Base-by-base conservation (phyloP, 2,113 vertebrate species). In the Oreochromis niloticus region DNA sequence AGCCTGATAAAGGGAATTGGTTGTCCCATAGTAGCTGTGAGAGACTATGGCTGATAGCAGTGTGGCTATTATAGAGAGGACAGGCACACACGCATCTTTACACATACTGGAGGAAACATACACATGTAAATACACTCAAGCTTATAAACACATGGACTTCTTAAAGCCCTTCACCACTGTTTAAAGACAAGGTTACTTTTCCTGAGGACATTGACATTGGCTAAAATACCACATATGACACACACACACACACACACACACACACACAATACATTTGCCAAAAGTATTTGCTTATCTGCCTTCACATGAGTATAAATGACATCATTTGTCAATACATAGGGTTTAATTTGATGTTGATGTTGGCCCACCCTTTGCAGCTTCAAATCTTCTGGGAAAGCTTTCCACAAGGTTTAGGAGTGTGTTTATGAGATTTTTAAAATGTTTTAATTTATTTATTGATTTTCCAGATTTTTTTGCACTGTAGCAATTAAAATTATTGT, bases 1-100 rank as follows among this genome's bases (percentile, higher is more conserved):
- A 87, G 63, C 82, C 93, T 93, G 95, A 96, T 96, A 96, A 96
- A 95, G 89, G 90, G 89, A 95, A 96, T 95, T 96, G 94, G 92
- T 94, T 94, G 95, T 95, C 95, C 92, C 87, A 90, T 90, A 90
- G 93, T 91, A 91, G 86, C 92, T 94, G 94, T 91, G 92, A 94
- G 92, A 94, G 90, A 90, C 93, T 94, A 94, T 85, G 86, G 87
- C 86, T 92, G 93, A 94, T 96, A 91, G 92, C 87, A 90, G 85
- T 48, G 22, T 90, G 89, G 89, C 92, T 94, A 93, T 94, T 94
- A 93, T 92, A 93, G 88, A 92, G 85, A 91, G 85, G 84, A 92
- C 90, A 87, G 30, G 10, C 89, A 87, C 82, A 41, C 80, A 85
- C 87, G 88, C 48, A 73, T 48, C 56, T 22, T 43, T 13, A 52